Conservation (phyloP, 2,888 invertebrate species). For the Morpho helenor region DNA sequence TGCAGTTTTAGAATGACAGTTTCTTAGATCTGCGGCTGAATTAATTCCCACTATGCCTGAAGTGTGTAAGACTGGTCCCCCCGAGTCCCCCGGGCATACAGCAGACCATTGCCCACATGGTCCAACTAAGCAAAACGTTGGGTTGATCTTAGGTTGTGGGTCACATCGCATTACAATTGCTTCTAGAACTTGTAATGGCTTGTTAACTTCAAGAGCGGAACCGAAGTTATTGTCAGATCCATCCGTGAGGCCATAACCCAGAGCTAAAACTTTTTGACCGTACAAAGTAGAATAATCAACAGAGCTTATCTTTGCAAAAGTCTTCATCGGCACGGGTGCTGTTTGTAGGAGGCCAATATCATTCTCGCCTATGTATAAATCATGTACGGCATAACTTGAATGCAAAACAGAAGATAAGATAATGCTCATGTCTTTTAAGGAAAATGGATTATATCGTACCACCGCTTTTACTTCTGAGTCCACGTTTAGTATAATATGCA, state of each 20-base stretch:
- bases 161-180: conserved; percentile 6
- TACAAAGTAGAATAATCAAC: conserved; percentile 9
- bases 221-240: not conserved
- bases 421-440: not conserved
- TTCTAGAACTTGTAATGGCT: conserved; percentile 13
- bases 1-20: not conserved
- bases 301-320: conserved; percentile 10
- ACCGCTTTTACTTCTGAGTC: not conserved
- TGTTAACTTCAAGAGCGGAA: not conserved
- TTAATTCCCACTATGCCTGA: conserved; percentile 13
- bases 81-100: conserved; percentile 10
- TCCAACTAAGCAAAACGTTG: conserved; percentile 9
- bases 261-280: conserved; percentile 1
- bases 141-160: not conserved
- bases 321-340: not conserved
- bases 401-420: conserved; percentile 4
- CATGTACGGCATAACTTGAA: not conserved
- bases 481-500: too few species aligned
- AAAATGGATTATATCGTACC: conserved; percentile 3
- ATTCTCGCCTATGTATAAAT: not conserved
- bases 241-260: conserved; percentile 9
- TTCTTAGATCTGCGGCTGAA: not conserved
- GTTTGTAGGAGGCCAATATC: conserved; percentile 13
- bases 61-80: conserved; percentile 9
- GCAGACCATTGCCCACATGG: conserved; percentile 6